Evolutionary conservation across 2,888 invertebrate genomes (phyloP).

Genomic region (Caenorhabditis sinica): DNA sequence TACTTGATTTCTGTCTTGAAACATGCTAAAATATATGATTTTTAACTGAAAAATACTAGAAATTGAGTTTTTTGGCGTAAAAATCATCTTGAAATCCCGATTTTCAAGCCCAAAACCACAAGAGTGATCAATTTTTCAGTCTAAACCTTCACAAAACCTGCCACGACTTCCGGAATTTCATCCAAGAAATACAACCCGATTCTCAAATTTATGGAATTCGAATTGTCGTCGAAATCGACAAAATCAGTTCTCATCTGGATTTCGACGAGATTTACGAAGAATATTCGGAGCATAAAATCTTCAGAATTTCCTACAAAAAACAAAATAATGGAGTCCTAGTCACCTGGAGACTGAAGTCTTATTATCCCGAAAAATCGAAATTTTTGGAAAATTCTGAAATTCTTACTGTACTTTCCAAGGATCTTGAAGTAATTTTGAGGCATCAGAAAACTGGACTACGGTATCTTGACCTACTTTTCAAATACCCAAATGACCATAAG

Average conservation of each 20-base stretch:
- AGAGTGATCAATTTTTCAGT: slow-evolving; percentile 13
- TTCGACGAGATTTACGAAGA: neutral
- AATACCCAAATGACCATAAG: neutral
- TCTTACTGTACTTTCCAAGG: neutral
- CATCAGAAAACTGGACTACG: neutral
- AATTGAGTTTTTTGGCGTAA: too few species aligned
- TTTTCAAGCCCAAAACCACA: too few species aligned
- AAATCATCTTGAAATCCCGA: too few species aligned
- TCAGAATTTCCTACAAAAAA: neutral
- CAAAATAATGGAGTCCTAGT: neutral
- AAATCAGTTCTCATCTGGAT: neutral
- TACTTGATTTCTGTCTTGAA: too few species aligned
- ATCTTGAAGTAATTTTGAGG: neutral
- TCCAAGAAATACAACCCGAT: neutral
- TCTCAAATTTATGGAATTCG: neutral
- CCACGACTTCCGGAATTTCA: slow-evolving; percentile 5
- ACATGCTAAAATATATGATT: too few species aligned
- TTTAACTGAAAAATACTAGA: too few species aligned
- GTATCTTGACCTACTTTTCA: neutral
- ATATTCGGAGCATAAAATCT: neutral
- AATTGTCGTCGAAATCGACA: neutral
- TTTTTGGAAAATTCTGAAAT: neutral
- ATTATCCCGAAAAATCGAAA: neutral
- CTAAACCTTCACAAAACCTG: slow-evolving; percentile 5
- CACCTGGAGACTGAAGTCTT: neutral